Base-by-base conservation (phyloP, 2,113 vertebrate genomes). In the Pleuronectes platessa region DNA sequence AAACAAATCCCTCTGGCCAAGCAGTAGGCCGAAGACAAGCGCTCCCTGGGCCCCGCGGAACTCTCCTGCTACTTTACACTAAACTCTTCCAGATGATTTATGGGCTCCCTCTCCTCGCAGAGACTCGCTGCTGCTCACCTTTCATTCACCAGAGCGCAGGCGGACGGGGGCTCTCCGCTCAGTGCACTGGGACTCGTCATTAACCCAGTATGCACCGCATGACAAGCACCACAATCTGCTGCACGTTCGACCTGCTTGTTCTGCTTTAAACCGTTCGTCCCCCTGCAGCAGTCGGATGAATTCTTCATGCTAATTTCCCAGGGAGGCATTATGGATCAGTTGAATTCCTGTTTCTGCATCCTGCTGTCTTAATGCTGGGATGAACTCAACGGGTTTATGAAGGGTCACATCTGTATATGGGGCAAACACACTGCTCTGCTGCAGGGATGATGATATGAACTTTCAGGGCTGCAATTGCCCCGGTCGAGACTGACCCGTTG, bases 51-150 rank as follows among this genome's bases (percentile, higher is more conserved):
- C 91, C 88, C 90, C 85, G 83, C 88, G 86, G 90, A 90, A 93
- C 92, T 91, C 91, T 95, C 93, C 91, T 62, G 0, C 93, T 88
- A 82, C 93, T 95, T 95, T 93, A 92, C 93, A 94, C 93, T 95
- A 95, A 96, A 94, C 93, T 93, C 91, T 95, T 96, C 95, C 95
- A 96, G 93, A 95, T 95, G 96, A 95, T 94, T 88, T 85, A 91
- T 92, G 72, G 56, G 63, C 74, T 61, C 68, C 59, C 70, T 74
- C 77, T 24, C 21, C 60, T 66, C 75, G 35, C 59, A 31, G 65
- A 51, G 47, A 42, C 47, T 67, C 1, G 18, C 64, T 73, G 27
- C 54, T 53, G 68, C 74, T 83, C 88, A 91, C 91, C 89, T 93
- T 84, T 76, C 77, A 86, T 92, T 91, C 81, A 81, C 84, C 73